Evolutionary conservation across 2,888 invertebrate genomes (phyloP).

Genomic region (Allophyes oxyacanthae): DNA sequence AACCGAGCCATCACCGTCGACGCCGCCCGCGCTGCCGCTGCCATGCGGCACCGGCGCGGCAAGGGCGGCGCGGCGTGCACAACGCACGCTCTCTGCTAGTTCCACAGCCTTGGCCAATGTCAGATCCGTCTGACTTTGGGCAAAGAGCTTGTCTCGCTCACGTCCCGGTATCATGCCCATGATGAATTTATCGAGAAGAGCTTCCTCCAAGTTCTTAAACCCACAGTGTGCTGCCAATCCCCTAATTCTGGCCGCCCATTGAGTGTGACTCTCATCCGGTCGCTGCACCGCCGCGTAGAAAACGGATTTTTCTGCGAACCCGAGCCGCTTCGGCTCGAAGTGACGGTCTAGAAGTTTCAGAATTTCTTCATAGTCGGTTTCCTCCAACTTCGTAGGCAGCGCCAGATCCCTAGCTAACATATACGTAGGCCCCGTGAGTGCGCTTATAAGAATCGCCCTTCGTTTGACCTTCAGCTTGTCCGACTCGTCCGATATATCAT

Average conservation of each 20-base stretch:
- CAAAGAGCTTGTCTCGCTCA: constrained; percentile 51
- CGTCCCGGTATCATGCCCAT: constrained; percentile 49
- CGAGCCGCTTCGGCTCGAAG: neutral
- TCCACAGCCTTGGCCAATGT: constrained; percentile 46
- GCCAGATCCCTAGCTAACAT: constrained; percentile 3
- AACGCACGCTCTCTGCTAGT: constrained; percentile 37
- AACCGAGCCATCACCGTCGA: too few relatives aligned
- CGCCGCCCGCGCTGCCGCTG: too few relatives aligned
- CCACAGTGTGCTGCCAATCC: constrained; percentile 10
- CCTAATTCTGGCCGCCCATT: constrained; percentile 11
- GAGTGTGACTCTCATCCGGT: neutral
- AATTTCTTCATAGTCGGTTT: neutral
- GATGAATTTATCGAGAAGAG: constrained; percentile 40
- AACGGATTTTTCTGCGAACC: neutral
- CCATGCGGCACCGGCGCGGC: neutral
- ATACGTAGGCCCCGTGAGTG: neutral
- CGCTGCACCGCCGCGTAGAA: neutral
- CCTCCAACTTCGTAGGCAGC: constrained; percentile 2
- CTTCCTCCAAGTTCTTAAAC: constrained; percentile 3
- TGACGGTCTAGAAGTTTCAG: constrained; percentile 3
- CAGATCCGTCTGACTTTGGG: constrained; percentile 34
- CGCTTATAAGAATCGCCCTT: constrained; percentile 3
- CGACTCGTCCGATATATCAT: neutral
- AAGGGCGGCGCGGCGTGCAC: constrained; percentile 1
- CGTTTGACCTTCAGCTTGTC: constrained; percentile 2